Evolutionary conservation across 2,797 vertebrate species (phyloP), one percentile per base, ranked within the genome.

Genomic region (Acrocephalus scirpaceus): DNA sequence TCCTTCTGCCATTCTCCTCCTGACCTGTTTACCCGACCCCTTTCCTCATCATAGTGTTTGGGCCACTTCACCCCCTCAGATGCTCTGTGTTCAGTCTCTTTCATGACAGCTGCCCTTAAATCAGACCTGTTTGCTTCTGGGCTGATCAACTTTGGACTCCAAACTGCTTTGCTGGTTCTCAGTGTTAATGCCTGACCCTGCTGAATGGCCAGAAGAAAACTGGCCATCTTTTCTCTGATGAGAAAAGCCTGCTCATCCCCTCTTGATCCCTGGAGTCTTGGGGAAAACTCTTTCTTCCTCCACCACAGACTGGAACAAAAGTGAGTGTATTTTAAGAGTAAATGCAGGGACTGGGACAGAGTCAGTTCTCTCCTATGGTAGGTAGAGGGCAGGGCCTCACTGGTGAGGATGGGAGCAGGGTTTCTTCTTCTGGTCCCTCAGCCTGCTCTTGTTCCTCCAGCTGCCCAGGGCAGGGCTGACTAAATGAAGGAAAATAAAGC

Each of bases 311-410:
- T 34, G 69, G 47, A 58, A n/a, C n/a, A 67, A 29, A 80, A 85
- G 13, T 32, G 44, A 56, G 36, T 21, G 4, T 29, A 19, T 73
- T 92, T 60, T 51, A 25, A 26, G 56, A 32, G 16, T 38, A n/a
- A 83, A 22, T 67, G 27, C 27, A 62, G 57, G 17, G 29, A n/a
- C 48, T 70, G 36, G 40, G 25, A 10, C 48, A 44, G 73, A 88
- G 78, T 77, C 84, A 76, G 36, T 93, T 87, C 89, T 92, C 18
- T 11, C 44, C 45, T 87, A 48, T 76, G 71, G 74, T 88, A 94
- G 92, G 86, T 48, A 90, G 93, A 91, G 92, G 91, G 88, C 88
- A 95, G 95, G 93, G 47, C 91, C 88, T 93, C 61, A n/a, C 92
- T 93, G 77, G 32, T 65, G 1, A 7, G 62, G 54, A 7, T 78